Evolutionary conservation across 30 jellyfish, hydroid and myxozoan genomes (phyloP).

Genomic region (Cassiopea xamachana): DNA sequence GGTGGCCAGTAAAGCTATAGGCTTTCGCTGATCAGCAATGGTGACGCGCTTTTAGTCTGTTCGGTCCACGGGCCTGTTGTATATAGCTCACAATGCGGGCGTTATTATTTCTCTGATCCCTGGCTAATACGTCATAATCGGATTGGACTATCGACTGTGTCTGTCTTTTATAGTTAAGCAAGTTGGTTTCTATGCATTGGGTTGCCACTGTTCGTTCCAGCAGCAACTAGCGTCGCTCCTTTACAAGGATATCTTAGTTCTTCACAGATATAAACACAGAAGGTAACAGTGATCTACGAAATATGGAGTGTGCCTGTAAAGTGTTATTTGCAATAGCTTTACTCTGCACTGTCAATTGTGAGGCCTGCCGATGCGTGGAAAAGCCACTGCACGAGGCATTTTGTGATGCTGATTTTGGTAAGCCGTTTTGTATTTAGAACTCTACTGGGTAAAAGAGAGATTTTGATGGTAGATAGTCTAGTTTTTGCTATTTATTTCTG

Average conservation of each 20-base stretch:
- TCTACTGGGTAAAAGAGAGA: too few species aligned
- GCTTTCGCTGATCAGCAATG: constrained; percentile 58
- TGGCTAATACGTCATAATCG: constrained; percentile 70
- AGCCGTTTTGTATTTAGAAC: constrained; percentile 8
- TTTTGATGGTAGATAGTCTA: too few species aligned
- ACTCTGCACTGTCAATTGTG: constrained; percentile 33
- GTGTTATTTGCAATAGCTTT: constrained; percentile 23
- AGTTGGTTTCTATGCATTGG: constrained; percentile 34
- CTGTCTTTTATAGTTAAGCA: constrained; percentile 54
- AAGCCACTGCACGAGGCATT: constrained; percentile 93
- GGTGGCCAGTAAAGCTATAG: constrained; percentile 61
- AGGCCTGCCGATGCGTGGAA: constrained; percentile 85
- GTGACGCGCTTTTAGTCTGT: constrained; percentile 50
- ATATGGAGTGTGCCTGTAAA: constrained; percentile 27
- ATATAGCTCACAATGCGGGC: constrained; percentile 74
- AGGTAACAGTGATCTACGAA: neutral
- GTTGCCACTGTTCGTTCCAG: constrained; percentile 21
- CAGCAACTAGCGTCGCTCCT: constrained; percentile 9
- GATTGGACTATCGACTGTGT: constrained; percentile 74
- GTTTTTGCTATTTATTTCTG: too few species aligned
- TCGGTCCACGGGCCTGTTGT: constrained; percentile 55
- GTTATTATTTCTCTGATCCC: constrained; percentile 65
- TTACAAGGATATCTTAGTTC: neutral
- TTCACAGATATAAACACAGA: neutral
- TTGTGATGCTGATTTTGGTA: constrained; percentile 98